Evolutionary conservation across 1,140 invertebrate genomes (phyloP).

Genomic region (Drosophila mauritiana): DNA sequence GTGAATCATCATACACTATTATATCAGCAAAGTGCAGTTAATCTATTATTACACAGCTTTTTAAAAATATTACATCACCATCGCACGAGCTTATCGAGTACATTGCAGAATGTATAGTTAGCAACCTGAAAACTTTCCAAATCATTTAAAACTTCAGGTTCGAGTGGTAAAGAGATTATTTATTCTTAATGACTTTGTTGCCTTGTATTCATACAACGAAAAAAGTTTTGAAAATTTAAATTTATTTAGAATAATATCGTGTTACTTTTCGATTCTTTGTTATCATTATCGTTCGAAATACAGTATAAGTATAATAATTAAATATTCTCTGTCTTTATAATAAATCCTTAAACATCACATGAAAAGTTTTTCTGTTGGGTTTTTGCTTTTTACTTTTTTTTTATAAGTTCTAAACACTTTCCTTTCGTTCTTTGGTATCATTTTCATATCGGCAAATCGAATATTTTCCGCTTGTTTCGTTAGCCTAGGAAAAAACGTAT

Average conservation of each 20-base stretch:
- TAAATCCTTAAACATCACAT: conserved; percentile 79
- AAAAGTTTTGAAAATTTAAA: conserved; percentile 61
- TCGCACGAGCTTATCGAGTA: neutral
- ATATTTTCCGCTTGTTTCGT: conserved; percentile 26
- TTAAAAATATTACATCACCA: conserved; percentile 3
- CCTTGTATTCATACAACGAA: conserved; percentile 55
- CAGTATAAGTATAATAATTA: conserved; percentile 70
- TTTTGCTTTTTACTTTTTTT: conserved; percentile 13
- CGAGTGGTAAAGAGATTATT: conserved; percentile 61
- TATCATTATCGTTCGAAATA: conserved; percentile 54
- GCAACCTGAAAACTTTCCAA: neutral
- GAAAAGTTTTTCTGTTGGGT: conserved; percentile 65
- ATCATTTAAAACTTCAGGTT: neutral
- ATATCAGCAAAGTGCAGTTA: conserved; percentile 8
- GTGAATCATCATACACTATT: neutral
- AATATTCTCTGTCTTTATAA: conserved; percentile 58
- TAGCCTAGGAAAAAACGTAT: conserved; percentile 72
- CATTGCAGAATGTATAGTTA: neutral
- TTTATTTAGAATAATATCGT: conserved; percentile 73
- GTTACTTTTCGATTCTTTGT: conserved; percentile 23
- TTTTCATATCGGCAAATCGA: conserved; percentile 33
- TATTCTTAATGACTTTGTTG: conserved; percentile 49
- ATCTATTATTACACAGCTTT: conserved; percentile 1
- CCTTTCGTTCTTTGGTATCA: conserved; percentile 41
- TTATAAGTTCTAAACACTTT: conserved; percentile 40